Evolutionary conservation across 2,797 vertebrate species (phyloP), one percentile per base, ranked within the genome.

Genomic region (Eidolon dupreanum): DNA sequence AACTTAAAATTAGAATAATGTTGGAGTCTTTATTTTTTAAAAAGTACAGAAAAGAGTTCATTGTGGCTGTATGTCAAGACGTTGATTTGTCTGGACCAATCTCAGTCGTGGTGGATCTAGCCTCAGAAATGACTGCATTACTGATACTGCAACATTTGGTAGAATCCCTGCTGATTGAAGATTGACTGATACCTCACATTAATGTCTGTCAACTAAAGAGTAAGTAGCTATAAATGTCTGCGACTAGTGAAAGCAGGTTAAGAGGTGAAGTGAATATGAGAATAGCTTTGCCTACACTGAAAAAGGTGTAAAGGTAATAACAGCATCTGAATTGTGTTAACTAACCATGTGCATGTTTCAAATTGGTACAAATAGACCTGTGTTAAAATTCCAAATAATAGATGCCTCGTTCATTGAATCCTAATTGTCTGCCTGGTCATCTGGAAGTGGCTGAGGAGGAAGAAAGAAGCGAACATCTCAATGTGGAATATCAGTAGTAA

Each of bases 81-180:
- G 57, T 15, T 93, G 38, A 74, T 74, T 79, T 79, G 38, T 84
- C n/a, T 70, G 49, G 36, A 53, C 51, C 13, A 46, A 22, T 75
- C 85, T 93, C 57, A 86, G 16, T 28, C 82, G n/a, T 59, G 73
- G 24, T 66, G 36, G n/a, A 86, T 61, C 51, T 66, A 79, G n/a
- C n/a, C 22, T 84, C 57, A 90, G 87, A 94, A 91, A 94, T 83
- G 17, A 93, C 24, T 16, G 82, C 65, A 96, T 88, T 91, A 73
- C n/a, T 8, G 16, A 49, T 73, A 65, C 26, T 63, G n/a, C 10
- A 74, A 66, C 31, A 57, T 86, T 96, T 78, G 36, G 16, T 84
- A 75, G 82, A 93, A 90, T 88, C 24, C 10, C 28, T 33, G 13
- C 20, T 91, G 93, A 89, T 26, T 83, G 65, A 94, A 65, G 51